phyloP scores from a whole-genome alignment of 2,797 vertebrate genomes.

The Gila robusta region DNA sequence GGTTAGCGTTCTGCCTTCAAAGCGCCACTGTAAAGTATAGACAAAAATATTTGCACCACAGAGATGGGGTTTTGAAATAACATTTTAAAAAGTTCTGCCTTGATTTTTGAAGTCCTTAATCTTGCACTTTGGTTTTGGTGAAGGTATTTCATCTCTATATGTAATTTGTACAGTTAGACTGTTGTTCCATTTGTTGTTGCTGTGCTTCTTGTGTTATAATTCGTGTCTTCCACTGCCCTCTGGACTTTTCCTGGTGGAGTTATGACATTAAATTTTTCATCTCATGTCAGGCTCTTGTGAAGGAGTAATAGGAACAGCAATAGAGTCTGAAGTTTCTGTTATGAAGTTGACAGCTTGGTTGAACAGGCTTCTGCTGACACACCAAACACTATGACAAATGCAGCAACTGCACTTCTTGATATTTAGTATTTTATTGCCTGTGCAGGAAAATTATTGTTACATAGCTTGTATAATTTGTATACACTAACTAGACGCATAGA shows the following conservation, averaged over 20 bases:
- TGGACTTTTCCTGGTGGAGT: constrained; percentile 26
- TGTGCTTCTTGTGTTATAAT: constrained; percentile 2
- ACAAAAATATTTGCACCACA: constrained; percentile 38
- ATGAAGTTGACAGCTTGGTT: constrained; percentile 3
- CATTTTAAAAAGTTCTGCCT: constrained; percentile 27
- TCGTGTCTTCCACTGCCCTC: neutral
- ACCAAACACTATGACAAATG: neutral
- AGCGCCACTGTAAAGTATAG: constrained; percentile 25
- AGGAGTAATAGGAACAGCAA: neutral
- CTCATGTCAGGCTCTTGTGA: constrained; percentile 4
- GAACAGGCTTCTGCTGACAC: constrained; percentile 11
- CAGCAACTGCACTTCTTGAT: constrained; percentile 17
- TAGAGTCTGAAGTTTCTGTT: neutral
- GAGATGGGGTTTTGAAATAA: constrained; percentile 21
- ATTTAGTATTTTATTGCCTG: constrained; percentile 8
- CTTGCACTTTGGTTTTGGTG: neutral
- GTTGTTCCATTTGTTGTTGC: neutral
- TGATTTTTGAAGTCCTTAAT: constrained; percentile 31
- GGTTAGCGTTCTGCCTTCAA: constrained; percentile 47
- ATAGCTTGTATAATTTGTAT: constrained; percentile 10
- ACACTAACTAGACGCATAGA: neutral
- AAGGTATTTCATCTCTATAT: constrained; percentile 12
- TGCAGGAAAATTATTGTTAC: neutral
- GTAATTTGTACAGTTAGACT: constrained; percentile 8
- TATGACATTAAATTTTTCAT: neutral